Evolutionary conservation across 1,140 invertebrate genomes (phyloP).

Genomic region (Leptopilina clavipes): DNA sequence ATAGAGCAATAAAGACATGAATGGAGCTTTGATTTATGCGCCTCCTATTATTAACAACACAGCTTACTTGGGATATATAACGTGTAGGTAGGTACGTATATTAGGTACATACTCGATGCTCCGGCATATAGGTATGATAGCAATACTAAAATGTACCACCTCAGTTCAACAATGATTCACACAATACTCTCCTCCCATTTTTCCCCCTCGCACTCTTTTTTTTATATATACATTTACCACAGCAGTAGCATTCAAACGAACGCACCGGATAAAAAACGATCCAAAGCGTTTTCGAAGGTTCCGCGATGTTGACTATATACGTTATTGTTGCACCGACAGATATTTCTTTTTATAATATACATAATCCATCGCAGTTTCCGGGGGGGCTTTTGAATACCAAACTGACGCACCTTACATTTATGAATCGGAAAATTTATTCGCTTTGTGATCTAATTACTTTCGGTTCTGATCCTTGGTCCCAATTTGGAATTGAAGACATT

Average conservation of each 20-base stretch:
- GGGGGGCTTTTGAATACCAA: slow-evolving; percentile 6
- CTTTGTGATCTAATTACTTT: too few species aligned
- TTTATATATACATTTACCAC: slow-evolving; percentile 26
- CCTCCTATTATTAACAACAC: slow-evolving; percentile 70
- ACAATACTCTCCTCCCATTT: neutral
- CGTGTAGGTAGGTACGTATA: slow-evolving; percentile 47
- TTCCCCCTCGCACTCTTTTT: neutral
- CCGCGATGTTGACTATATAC: slow-evolving; percentile 4
- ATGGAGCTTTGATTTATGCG: slow-evolving; percentile 73
- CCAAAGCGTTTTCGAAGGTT: slow-evolving; percentile 13
- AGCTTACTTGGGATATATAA: slow-evolving; percentile 60
- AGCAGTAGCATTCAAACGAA: slow-evolving; percentile 27
- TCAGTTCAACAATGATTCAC: slow-evolving; percentile 21
- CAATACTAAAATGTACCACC: slow-evolving; percentile 4
- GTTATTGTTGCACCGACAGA: slow-evolving; percentile 23
- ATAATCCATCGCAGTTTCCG: too few species aligned
- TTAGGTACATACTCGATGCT: slow-evolving; percentile 36
- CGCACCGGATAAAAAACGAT: slow-evolving; percentile 20
- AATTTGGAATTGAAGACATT: too few species aligned
- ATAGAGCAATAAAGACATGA: slow-evolving; percentile 74
- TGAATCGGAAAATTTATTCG: too few species aligned
- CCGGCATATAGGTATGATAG: slow-evolving; percentile 25
- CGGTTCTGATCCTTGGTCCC: too few species aligned
- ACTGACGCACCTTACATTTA: neutral
- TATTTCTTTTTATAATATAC: neutral